Evolutionary conservation across 2,888 invertebrate species (phyloP), one percentile per base, ranked within the genome.

Genomic region (Zygogramma bicolorata): DNA sequence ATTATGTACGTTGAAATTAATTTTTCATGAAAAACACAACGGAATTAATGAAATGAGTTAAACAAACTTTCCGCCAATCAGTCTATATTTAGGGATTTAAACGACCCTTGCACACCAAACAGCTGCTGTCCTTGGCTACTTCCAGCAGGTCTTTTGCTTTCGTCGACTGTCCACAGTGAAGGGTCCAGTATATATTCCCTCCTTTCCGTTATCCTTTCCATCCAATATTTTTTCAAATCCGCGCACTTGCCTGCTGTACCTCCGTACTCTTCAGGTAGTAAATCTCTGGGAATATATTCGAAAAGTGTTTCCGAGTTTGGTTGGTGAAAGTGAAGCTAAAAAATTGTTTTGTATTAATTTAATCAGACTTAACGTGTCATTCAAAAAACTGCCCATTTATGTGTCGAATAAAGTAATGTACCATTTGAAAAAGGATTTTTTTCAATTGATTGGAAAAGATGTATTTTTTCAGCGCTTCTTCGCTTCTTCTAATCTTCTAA

Each of bases 261-360:
- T 27, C 93, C 93, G 75, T 93, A 93, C 80, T 94, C 93, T 25
- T 88, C 87, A 0, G 93, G 93, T 63, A 93, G 81, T 70, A 93
- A 85, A 53, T 92, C 91, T 77, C 87, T 89, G 0, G 93, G 91
- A 40, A 94, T 88, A 79, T 89, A 90, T 65, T 92, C 88, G 81
- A 89, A 91, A 0, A 93, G 84, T 0, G 92, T 92, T 3, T 89
- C 89, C 0, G 93, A 90, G 77, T 91, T 91, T 0, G 93, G 92
- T 75, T 90, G 88, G 84, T 94, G 93, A 85, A 93, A 93, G 79
- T 93, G 91, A 29, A 93, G 89, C 92, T 93, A 83, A 60, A 86
- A 88, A 29, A 25, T 25, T 10, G 25, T 53, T 18, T 18, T 29
- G 31, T 3, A n/a, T n/a, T n/a, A n/a, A n/a, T n/a, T n/a, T n/a